These are phyloP conservation scores for Ceratosolen solmsi DNA, from an alignment of 1,140 invertebrate species.

Conservation along the genomic window DNA sequence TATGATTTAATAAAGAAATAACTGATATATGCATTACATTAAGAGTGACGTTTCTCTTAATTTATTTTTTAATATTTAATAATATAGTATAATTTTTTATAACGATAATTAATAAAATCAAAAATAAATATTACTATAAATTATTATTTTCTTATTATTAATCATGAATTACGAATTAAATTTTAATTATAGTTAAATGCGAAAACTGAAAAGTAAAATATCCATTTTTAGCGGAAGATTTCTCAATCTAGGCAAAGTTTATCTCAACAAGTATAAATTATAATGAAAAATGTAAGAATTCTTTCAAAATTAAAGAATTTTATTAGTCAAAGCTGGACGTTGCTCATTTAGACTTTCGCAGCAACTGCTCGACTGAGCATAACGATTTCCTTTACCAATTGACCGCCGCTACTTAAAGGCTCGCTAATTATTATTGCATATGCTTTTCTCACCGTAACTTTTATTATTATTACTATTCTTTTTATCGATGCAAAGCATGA, in stretches of 20 bases:
- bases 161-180: neutral
- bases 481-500: neutral
- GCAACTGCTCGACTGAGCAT: slow-evolving; percentile 15
- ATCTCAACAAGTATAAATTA: neutral
- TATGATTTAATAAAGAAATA: no score
- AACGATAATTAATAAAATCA: no score
- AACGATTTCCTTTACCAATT: no score
- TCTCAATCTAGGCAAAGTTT: neutral
- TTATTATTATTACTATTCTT: no score
- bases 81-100: no score
- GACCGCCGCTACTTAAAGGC: slow-evolving; percentile 11
- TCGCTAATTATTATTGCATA: slow-evolving; percentile 31
- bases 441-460: neutral
- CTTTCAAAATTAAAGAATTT: slow-evolving; percentile 19
- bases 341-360: neutral
- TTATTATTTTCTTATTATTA: neutral
- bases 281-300: slow-evolving; percentile 1
- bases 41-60: no score
- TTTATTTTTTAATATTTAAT: no score
- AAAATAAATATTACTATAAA: no score
- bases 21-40: no score
- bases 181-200: neutral
- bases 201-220: neutral
- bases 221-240: neutral
- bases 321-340: neutral